These are phyloP conservation scores for Himalopsyche japonica DNA, from an alignment of 2,888 invertebrate species.

Conservation along the genomic window DNA sequence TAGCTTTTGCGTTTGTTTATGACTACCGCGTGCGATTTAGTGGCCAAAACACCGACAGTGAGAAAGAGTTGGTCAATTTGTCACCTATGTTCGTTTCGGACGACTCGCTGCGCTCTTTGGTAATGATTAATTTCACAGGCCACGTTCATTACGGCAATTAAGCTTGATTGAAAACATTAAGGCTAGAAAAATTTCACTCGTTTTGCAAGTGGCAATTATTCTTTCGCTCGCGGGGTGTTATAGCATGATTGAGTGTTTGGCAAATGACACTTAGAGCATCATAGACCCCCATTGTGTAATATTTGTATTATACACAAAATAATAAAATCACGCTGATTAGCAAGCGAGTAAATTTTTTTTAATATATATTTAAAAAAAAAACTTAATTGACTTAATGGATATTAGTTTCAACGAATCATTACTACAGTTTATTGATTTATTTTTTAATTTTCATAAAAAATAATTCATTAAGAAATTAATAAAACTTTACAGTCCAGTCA, in stretches of 20 bases:
- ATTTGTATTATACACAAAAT: not conserved
- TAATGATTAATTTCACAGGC: not conserved
- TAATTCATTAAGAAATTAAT: too few relatives aligned
- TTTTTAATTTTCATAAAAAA: too few relatives aligned
- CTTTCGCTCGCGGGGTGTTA: not conserved
- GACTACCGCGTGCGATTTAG: not conserved
- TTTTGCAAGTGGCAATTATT: not conserved
- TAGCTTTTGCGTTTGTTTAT: too few relatives aligned
- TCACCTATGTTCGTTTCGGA: not conserved
- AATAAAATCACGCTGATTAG: not conserved
- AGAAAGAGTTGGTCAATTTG: not conserved
- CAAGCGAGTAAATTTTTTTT: not conserved
- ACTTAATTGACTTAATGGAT: too few relatives aligned
- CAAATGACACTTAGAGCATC: not conserved
- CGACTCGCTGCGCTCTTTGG: not conserved
- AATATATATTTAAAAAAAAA: too few relatives aligned
- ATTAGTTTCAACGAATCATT: too few relatives aligned
- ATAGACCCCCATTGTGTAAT: not conserved
- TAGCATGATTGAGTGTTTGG: not conserved
- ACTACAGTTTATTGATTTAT: too few relatives aligned
- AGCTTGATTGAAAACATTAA: not conserved
- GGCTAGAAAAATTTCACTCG: not conserved
- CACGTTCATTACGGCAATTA: not conserved
- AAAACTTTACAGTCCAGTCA: too few relatives aligned
- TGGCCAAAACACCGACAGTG: not conserved